These are phyloP conservation scores for Panorpa germanica DNA, from an alignment of 2,888 invertebrate genomes.

Conservation along the genomic window DNA sequence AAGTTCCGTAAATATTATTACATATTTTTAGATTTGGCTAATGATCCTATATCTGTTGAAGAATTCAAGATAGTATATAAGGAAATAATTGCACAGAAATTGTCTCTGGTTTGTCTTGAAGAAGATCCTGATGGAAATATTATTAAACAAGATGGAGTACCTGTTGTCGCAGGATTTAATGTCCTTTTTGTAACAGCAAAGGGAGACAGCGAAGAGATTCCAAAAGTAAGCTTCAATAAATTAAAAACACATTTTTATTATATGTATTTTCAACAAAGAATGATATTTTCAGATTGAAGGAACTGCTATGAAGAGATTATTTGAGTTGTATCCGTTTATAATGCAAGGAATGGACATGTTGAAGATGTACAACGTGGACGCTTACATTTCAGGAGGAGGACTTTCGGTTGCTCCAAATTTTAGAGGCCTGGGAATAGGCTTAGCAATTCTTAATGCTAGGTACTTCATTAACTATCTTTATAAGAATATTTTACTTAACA, in stretches of 20 bases:
- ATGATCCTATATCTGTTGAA: constrained; percentile 15
- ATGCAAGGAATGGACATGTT: constrained; percentile 24
- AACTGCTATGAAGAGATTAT: not conserved
- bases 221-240: not conserved
- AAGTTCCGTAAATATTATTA: not conserved
- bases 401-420: constrained; percentile 27
- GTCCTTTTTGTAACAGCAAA: constrained; percentile 14
- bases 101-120: constrained; percentile 20
- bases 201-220: not conserved
- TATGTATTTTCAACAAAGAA: no score
- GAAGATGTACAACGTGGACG: constrained; percentile 22
- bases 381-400: constrained; percentile 27
- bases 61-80: constrained; percentile 17
- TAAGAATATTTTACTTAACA: no score
- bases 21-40: constrained; percentile 14
- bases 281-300: not conserved
- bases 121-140: constrained; percentile 16
- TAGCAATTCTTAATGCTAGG: constrained; percentile 24
- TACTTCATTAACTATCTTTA: no score
- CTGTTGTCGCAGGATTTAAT: constrained; percentile 21
- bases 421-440: constrained; percentile 26
- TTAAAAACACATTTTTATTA: no score
- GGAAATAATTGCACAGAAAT: constrained; percentile 16
- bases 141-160: constrained; percentile 18
- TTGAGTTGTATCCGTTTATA: constrained; percentile 14